phyloP scores from a whole-genome alignment of 1,140 invertebrate genomes.

The Zeugodacus cucurbitae region DNA sequence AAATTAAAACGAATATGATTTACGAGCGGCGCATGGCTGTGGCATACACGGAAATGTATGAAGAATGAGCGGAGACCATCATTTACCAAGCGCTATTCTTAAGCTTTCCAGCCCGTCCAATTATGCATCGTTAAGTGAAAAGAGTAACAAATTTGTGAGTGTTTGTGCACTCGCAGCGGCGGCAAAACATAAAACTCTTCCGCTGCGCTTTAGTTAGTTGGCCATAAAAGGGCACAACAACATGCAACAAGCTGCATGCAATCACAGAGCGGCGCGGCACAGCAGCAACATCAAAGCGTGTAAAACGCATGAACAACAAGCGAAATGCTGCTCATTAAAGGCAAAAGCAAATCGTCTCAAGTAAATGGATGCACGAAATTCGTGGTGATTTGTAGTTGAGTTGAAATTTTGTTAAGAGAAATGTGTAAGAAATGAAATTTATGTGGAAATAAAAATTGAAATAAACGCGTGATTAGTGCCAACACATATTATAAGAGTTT shows the following conservation, averaged over 20 bases:
- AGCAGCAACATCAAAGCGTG: not conserved
- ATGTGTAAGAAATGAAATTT: not conserved
- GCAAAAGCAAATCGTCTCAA: not conserved
- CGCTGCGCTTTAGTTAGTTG: not conserved
- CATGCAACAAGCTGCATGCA: not conserved
- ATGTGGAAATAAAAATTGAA: not conserved
- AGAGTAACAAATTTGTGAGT: not conserved
- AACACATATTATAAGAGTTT: not conserved
- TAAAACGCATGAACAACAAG: too few species aligned
- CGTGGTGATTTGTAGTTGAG: not conserved
- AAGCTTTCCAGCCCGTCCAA: not conserved
- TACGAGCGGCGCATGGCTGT: not conserved
- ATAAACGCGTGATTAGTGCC: slow-evolving; percentile 11
- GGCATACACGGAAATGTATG: not conserved
- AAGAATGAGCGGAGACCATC: not conserved
- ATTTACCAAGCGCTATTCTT: not conserved
- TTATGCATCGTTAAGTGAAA: slow-evolving; percentile 29
- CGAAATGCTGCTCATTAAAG: slow-evolving; percentile 5
- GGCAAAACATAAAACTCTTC: slow-evolving; percentile 31
- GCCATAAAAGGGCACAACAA: not conserved
- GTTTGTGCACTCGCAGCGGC: not conserved
- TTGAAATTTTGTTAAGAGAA: not conserved
- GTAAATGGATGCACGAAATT: not conserved
- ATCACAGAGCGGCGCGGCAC: not conserved
- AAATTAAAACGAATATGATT: slow-evolving; percentile 9